These are phyloP conservation scores for Dyspetes luteomarginatus DNA, from an alignment of 2,888 invertebrate species.

Conservation along the genomic window DNA sequence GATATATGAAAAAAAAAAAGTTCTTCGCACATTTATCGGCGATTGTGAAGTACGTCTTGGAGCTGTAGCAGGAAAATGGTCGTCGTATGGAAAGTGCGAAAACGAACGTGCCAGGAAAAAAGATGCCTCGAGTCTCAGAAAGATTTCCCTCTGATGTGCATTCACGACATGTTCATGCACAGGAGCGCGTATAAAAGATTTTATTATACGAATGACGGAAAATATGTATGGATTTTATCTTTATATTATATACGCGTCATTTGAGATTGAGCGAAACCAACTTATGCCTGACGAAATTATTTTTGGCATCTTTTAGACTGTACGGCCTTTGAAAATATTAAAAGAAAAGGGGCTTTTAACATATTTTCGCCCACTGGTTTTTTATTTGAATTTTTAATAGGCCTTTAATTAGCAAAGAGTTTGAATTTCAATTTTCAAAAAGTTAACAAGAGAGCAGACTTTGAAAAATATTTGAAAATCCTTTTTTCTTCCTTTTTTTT, in stretches of 20 bases:
- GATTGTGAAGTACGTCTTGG: constrained; percentile 1
- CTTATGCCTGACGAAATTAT: not conserved
- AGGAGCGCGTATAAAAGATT: not conserved
- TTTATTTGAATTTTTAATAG: not conserved
- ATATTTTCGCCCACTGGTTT: not conserved
- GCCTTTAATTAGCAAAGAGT: not conserved
- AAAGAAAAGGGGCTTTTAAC: not conserved
- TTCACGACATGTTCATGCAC: too few species aligned
- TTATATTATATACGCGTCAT: not conserved
- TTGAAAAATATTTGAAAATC: not conserved
- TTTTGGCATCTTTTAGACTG: not conserved
- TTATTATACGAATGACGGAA: constrained; percentile 14
- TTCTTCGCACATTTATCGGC: constrained; percentile 19
- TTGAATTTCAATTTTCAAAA: not conserved
- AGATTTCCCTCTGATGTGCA: too few species aligned
- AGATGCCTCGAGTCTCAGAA: constrained; percentile 37
- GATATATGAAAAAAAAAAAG: constrained; percentile 1
- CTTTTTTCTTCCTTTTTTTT: too few species aligned
- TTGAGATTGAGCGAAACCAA: not conserved
- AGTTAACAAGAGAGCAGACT: not conserved
- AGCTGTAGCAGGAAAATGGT: not conserved
- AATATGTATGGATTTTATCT: too few species aligned
- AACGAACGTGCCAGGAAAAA: constrained; percentile 3
- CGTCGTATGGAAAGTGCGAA: constrained; percentile 3
- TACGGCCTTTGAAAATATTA: not conserved